phyloP scores from a whole-genome alignment of 1,140 invertebrate species.

The Drosophila eugracilis region DNA sequence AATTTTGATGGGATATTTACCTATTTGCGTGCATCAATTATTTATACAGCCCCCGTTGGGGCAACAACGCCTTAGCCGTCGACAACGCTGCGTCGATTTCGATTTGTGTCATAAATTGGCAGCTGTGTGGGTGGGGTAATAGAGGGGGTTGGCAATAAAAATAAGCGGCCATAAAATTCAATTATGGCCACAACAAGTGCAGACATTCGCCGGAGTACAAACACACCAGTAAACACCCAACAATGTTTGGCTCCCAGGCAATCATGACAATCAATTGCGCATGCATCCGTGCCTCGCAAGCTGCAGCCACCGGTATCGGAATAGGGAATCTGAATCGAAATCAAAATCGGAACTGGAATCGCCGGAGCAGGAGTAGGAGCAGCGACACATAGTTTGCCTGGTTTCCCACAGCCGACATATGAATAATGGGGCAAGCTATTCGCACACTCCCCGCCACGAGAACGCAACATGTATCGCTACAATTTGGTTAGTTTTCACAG shows the following conservation, averaged over 20 bases:
- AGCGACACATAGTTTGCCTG: slow-evolving; percentile 31
- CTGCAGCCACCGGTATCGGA: background rate
- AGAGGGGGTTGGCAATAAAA: slow-evolving; percentile 60
- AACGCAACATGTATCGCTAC: slow-evolving; percentile 41
- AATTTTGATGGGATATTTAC: slow-evolving; percentile 70
- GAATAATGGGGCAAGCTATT: slow-evolving; percentile 22
- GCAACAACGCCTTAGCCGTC: background rate
- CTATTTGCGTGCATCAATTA: slow-evolving; percentile 80
- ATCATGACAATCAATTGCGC: slow-evolving; percentile 81
- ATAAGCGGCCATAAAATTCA: slow-evolving; percentile 82
- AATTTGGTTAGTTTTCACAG: slow-evolving; percentile 51
- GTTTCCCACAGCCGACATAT: slow-evolving; percentile 41
- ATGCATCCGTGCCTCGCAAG: slow-evolving; percentile 43
- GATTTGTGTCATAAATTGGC: slow-evolving; percentile 80
- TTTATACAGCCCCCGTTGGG: slow-evolving; percentile 41
- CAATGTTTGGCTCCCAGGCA: slow-evolving; percentile 46
- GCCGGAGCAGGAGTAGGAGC: slow-evolving; percentile 11
- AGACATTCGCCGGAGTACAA: slow-evolving; percentile 41
- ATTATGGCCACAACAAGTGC: slow-evolving; percentile 81
- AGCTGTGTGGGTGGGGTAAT: slow-evolving; percentile 33
- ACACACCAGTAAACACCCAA: slow-evolving; percentile 15
- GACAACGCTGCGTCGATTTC: slow-evolving; percentile 33
- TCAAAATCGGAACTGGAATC: background rate
- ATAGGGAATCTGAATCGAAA: background rate
- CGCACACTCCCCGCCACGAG: slow-evolving; percentile 17